phyloP scores from a whole-genome alignment of 2,113 vertebrate genomes.

The Etheostoma cragini region DNA sequence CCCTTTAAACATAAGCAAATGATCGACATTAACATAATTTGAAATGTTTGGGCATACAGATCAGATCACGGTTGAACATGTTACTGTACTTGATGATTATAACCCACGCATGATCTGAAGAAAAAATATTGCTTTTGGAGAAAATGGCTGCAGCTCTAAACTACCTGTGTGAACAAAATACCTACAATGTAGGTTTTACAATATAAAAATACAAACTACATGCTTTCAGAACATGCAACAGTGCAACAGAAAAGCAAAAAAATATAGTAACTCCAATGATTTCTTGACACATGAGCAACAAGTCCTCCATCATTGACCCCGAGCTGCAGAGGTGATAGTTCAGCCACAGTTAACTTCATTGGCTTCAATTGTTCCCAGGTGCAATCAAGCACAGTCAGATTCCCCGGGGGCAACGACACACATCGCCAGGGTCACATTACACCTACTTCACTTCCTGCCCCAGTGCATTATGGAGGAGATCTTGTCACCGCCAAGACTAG shows the following conservation, averaged over 20 bases:
- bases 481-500: constrained; percentile 5
- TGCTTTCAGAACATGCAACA: neutral
- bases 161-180: neutral
- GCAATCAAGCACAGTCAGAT: constrained; percentile 43
- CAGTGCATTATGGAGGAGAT: constrained; percentile 32
- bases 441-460: constrained; percentile 51
- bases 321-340: constrained; percentile 49
- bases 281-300: constrained; percentile 14
- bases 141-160: neutral
- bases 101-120: neutral
- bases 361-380: constrained; percentile 73
- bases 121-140: neutral
- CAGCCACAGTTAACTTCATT: constrained; percentile 66
- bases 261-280: constrained; percentile 10
- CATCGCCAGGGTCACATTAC: constrained; percentile 34
- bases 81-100: too few relatives aligned
- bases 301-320: constrained; percentile 55
- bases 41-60: too few relatives aligned
- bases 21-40: too few relatives aligned
- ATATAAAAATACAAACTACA: neutral
- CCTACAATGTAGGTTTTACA: neutral
- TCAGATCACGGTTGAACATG: too few relatives aligned
- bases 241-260: neutral
- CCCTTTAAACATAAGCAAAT: too few relatives aligned
- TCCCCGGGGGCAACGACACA: constrained; percentile 37